Evolutionary conservation across 2,797 vertebrate genomes (phyloP).

Genomic region (Hippocampus kuda): DNA sequence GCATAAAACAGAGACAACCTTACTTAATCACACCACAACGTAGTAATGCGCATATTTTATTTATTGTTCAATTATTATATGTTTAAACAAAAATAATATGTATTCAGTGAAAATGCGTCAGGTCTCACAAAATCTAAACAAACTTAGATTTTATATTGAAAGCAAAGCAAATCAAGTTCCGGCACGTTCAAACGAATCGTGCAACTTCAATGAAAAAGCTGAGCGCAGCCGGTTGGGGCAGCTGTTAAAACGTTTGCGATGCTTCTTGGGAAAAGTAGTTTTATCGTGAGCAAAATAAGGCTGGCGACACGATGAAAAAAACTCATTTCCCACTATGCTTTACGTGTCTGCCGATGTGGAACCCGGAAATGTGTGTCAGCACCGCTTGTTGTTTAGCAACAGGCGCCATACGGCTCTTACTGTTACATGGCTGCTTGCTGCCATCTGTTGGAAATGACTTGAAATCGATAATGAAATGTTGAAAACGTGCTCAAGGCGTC

Average conservation of each 20-base stretch:
- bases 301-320: rapidly evolving
- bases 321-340: constrained; percentile 49
- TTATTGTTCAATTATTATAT: background rate
- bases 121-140: rapidly evolving
- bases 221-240: constrained; percentile 33
- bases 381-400: constrained; percentile 18
- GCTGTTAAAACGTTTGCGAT: background rate
- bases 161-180: background rate
- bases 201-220: constrained; percentile 32
- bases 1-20: constrained; percentile 22
- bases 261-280: constrained; percentile 46
- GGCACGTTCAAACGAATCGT: background rate
- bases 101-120: rapidly evolving
- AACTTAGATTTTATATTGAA: constrained; percentile 32
- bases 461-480: background rate
- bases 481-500: background rate
- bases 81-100: rapidly evolving
- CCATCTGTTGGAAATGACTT: constrained; percentile 41
- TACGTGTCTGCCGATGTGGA: constrained; percentile 57
- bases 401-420: background rate
- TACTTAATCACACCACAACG: background rate
- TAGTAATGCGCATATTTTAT: background rate
- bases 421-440: constrained; percentile 28
- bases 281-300: rapidly evolving
- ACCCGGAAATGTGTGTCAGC: constrained; percentile 41